phyloP scores from a whole-genome alignment of 2,113 vertebrate genomes.

The Pollachius pollachius region DNA sequence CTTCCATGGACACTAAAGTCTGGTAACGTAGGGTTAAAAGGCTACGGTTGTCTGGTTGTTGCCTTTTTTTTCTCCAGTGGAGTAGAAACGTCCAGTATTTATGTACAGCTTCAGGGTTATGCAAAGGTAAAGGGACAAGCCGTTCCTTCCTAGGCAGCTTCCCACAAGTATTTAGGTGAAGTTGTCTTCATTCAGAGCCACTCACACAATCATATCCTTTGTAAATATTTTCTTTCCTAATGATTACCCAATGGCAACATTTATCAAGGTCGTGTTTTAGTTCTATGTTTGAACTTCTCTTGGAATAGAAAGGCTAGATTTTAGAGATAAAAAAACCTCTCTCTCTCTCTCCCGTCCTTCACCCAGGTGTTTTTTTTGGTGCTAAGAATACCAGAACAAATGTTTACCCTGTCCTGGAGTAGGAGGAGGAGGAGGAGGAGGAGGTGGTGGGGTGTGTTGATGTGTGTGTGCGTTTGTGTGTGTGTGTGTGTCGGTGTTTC shows the following conservation, averaged over 20 bases:
- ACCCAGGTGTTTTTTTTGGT: conserved; percentile 1
- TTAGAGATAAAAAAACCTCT: no score
- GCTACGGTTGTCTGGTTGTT: no score
- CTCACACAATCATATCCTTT: conserved; percentile 45
- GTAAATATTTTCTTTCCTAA: conserved; percentile 31
- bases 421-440: conserved; percentile 31
- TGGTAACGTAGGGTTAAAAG: no score
- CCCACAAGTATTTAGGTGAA: conserved; percentile 51
- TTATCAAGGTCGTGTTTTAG: conserved; percentile 44
- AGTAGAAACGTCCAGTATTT: conserved; percentile 31
- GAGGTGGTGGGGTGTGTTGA: conserved; percentile 18
- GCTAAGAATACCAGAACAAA: no score
- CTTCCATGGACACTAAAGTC: no score
- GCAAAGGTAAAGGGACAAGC: conserved; percentile 38
- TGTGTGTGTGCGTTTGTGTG: conserved; percentile 24
- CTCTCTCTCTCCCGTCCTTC: no score
- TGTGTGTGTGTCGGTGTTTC: conserved; percentile 58
- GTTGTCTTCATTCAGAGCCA: conserved; percentile 41
- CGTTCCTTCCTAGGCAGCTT: conserved; percentile 45
- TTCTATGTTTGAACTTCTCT: conserved; percentile 59
- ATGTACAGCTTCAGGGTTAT: conserved; percentile 44
- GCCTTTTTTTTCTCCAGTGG: conserved; percentile 4
- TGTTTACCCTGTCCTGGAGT: no score
- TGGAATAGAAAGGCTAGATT: conserved; percentile 56
- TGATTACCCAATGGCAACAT: conserved; percentile 31